Base-by-base conservation (phyloP, 2,888 invertebrate species). In the Cephus rjabovi region DNA sequence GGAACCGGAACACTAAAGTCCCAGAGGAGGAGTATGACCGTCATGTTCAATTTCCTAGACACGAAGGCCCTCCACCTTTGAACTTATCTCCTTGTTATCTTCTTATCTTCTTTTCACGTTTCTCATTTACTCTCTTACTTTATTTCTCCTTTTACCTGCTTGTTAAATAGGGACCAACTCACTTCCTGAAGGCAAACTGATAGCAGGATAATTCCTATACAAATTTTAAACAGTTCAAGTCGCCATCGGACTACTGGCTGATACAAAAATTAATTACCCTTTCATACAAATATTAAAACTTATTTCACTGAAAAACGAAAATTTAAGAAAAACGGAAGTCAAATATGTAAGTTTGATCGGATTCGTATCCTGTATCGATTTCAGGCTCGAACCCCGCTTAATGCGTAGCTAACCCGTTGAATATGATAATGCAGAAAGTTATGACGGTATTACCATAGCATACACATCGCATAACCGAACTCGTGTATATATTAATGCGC, bases 351-450 rank as follows among this genome's bases (percentile, higher is more conserved):
- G 56, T 56, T 56, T 56, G 23, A 56, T 56, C 56, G 1, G 56
- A 56, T 23, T 56, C 23, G 56, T 23, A 56, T 56, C 56, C 56
- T 23, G 2, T 56, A 56, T 56, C 23, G 23, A 56, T 56, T 30
- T 73, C 73, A 30, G 4, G 1, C 70, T 75, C 76, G 77, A 81
- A 81, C 75, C 79, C 79, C 76, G 69, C 77, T 77, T 82, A 81
- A 79, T 79, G 76, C 80, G 73, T 76, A 74, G 77, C 80, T 75
- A 80, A 75, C 76, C 33, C 74, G 40, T 75, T 77, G 77, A 78
- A 78, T 88, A 88, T 86, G 86, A 89, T 87, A 87, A 87, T 86
- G 79, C 82, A 80, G 81, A 85, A 88, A 88, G 86, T 88, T 87
- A 86, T 78, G 81, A 79, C 74, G 79, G 82, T 84, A 86, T 89